Evolutionary conservation across 2,113 vertebrate genomes (phyloP).

Genomic region (Tauraco erythrolophus): DNA sequence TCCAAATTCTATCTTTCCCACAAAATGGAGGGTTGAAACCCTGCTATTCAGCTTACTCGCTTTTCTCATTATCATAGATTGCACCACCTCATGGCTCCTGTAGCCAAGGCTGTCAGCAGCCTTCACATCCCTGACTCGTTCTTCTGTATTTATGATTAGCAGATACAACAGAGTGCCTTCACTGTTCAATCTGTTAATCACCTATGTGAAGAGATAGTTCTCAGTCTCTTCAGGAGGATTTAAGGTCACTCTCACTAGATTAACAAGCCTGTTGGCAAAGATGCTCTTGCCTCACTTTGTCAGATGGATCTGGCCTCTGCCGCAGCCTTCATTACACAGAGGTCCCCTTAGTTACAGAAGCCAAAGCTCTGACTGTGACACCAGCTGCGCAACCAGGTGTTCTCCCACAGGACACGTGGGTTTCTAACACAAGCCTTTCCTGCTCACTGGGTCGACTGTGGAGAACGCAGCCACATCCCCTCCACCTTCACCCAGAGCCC

Average conservation of each 20-base stretch:
- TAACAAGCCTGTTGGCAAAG: background rate
- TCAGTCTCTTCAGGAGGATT: background rate
- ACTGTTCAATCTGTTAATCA: background rate
- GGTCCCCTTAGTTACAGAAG: background rate
- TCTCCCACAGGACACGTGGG: accelerated
- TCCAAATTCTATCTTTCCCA: background rate
- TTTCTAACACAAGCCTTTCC: background rate
- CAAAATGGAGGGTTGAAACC: background rate
- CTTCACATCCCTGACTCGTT: background rate
- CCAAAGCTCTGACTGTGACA: background rate
- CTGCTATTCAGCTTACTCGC: background rate
- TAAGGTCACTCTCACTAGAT: background rate
- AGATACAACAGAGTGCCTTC: background rate
- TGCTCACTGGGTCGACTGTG: background rate
- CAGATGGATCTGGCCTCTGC: background rate
- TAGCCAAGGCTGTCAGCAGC: background rate
- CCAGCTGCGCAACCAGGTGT: background rate
- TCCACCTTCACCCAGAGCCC: background rate
- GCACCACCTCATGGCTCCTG: background rate
- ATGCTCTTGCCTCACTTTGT: background rate
- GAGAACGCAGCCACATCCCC: background rate
- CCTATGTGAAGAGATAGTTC: background rate
- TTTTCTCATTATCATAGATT: background rate
- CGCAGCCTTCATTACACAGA: background rate
- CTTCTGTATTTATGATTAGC: background rate